Conservation (phyloP, 64 coral and sea anemone species). For the Trachythela sp. region DNA sequence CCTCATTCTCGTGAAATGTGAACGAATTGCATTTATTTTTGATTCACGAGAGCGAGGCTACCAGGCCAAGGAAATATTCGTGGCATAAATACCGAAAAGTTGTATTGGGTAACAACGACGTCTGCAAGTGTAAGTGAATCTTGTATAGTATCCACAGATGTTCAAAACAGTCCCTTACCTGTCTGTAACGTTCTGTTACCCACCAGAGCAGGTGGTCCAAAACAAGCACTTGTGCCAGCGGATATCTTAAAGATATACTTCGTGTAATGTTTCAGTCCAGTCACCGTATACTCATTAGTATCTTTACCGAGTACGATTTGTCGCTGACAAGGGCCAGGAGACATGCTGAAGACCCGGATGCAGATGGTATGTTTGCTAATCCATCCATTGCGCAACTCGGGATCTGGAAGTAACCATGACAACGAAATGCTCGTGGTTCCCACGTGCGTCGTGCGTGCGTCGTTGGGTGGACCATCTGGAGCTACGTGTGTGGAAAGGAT, state of each 20-base stretch:
- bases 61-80: too few relatives aligned
- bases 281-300: neutral
- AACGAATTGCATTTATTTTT: too few relatives aligned
- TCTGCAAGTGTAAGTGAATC: too few relatives aligned
- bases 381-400: neutral
- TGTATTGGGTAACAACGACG: too few relatives aligned
- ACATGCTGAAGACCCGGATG: neutral
- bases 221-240: neutral
- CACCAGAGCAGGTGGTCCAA: neutral
- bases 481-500: neutral
- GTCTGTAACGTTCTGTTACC: neutral
- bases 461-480: neutral
- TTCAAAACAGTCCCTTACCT: neutral
- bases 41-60: too few relatives aligned
- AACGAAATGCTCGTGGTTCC: neutral
- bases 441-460: neutral
- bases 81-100: too few relatives aligned
- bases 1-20: too few relatives aligned
- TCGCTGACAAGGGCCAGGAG: neutral
- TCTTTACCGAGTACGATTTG: neutral
- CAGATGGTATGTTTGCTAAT: neutral
- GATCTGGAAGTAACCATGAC: neutral
- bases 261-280: neutral
- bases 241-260: neutral
- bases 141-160: too few relatives aligned